phyloP scores from a whole-genome alignment of 2,113 vertebrate species.

The Donacobius atricapilla region DNA sequence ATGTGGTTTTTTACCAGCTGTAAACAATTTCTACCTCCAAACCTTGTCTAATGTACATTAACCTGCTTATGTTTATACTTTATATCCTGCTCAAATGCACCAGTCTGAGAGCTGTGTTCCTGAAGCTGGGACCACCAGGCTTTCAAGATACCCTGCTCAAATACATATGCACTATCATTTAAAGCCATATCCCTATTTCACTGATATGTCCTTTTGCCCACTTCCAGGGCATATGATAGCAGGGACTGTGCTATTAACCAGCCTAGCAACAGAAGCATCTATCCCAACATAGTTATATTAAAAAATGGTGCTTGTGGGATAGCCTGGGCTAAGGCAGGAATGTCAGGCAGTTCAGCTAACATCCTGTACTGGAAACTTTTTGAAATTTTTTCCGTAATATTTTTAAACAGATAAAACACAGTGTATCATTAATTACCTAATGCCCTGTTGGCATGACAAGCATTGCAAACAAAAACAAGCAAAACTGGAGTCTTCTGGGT shows the following conservation, averaged over 20 bases:
- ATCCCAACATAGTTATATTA: not conserved
- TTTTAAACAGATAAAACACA: slow-evolving; percentile 15
- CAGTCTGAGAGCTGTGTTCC: not conserved
- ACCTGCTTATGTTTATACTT: not conserved
- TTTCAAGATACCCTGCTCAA: not conserved
- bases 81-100: not conserved
- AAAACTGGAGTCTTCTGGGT: not conserved
- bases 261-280: not conserved
- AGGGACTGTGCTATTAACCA: not conserved
- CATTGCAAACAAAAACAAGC: not conserved
- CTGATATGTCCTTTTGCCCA: not conserved
- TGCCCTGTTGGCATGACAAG: not conserved
- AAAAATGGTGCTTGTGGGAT: not conserved
- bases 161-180: not conserved
- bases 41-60: not conserved
- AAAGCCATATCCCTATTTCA: not conserved
- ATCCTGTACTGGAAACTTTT: slow-evolving; percentile 18
- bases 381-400: not conserved
- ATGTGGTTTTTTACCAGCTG: not conserved
- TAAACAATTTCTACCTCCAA: not conserved
- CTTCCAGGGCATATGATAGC: not conserved
- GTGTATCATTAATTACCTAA: not conserved
- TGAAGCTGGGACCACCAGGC: not conserved
- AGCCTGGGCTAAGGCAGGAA: not conserved
- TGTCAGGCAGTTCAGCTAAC: not conserved